Percentiles rank a stretch among this genome's conserved stretches.
Evolutionary conservation across 2,888 invertebrate genomes (phyloP).

Genomic region (Drosophila histrio): DNA sequence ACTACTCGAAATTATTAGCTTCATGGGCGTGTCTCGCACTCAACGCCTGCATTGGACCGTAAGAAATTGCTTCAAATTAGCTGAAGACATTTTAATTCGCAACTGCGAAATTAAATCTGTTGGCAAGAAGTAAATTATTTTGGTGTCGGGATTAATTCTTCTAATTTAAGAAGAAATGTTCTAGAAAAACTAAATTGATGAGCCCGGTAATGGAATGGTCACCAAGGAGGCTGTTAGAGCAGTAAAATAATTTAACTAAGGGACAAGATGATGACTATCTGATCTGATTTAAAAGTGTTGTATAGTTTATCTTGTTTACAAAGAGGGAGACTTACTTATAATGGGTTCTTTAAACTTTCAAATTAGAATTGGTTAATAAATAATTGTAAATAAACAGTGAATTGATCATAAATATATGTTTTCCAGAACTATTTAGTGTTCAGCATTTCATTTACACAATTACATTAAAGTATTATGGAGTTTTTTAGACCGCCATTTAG

Average conservation of each 20-base stretch:
- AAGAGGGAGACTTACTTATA: too few species aligned
- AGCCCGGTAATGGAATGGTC: neutral
- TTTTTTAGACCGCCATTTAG: neutral
- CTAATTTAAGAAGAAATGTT: neutral
- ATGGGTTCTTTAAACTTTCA: too few species aligned
- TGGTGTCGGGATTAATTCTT: neutral
- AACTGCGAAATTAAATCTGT: neutral
- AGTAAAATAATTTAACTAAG: neutral
- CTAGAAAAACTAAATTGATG: neutral
- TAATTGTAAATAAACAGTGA: too few species aligned
- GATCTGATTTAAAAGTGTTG: too few species aligned
- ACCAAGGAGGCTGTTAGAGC: neutral
- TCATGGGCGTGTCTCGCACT: neutral
- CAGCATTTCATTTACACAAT: neutral
- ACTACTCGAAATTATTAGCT: conserved; percentile 52
- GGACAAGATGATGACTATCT: too few species aligned
- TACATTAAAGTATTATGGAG: neutral
- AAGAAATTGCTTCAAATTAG: conserved; percentile 41
- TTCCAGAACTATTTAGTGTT: too few species aligned
- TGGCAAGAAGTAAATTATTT: neutral
- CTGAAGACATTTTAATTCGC: conserved; percentile 28
- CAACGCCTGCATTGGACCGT: conserved; percentile 4
- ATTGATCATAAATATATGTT: too few species aligned
- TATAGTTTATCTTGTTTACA: too few species aligned
- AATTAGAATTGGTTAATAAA: too few species aligned